Conservation (phyloP, 2,113 vertebrate genomes). For the Struthio camelus region DNA sequence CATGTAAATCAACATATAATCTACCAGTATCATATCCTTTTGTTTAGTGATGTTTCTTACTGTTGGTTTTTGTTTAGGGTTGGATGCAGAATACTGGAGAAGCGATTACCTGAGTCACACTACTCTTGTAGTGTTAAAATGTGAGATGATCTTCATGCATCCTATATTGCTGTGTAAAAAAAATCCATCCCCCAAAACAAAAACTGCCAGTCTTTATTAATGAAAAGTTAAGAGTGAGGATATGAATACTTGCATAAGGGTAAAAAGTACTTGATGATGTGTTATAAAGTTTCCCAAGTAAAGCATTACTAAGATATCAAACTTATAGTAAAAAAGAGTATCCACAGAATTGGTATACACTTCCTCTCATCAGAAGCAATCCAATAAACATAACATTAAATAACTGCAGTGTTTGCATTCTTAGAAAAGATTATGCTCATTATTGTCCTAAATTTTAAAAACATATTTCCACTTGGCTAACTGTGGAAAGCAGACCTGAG, state of each 20-base stretch:
- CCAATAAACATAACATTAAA: background rate
- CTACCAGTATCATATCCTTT: slow-evolving; percentile 25
- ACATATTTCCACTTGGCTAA: background rate
- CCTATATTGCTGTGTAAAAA: background rate
- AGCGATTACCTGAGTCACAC: background rate
- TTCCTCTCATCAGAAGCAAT: background rate
- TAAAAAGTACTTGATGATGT: background rate
- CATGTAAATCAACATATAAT: slow-evolving; percentile 59
- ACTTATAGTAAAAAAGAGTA: background rate
- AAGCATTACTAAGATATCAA: background rate
- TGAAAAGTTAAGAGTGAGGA: slow-evolving; percentile 2
- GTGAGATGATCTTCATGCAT: background rate
- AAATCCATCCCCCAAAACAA: background rate
- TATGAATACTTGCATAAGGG: background rate
- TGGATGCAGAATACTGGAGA: background rate
- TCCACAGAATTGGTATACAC: background rate
- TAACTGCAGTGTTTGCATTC: background rate
- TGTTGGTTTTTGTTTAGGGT: background rate
- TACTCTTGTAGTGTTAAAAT: background rate
- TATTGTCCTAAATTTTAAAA: background rate
- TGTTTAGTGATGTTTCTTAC: background rate
- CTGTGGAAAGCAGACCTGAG: background rate
- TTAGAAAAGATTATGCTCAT: background rate
- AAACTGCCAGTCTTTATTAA: background rate
- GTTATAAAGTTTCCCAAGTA: background rate